Evolutionary conservation across 2,888 invertebrate genomes (phyloP), one percentile per base, ranked within the genome.

Genomic region (Lypha dubia): DNA sequence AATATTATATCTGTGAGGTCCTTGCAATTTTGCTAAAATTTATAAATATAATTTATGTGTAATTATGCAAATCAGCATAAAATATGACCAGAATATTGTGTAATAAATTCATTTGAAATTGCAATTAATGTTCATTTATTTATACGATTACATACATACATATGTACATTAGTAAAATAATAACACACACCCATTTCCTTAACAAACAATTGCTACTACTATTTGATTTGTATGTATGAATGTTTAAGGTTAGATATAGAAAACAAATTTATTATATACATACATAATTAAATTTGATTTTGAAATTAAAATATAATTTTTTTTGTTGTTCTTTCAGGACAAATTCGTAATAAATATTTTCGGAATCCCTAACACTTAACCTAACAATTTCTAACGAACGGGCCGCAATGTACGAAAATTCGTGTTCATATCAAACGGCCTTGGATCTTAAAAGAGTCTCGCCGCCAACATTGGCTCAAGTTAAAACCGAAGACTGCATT

Each of bases 341-440:
- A 53, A 53, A 24, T 15, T 3, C 5, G 11, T 51, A 3, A 6
- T n/a, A n/a, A n/a, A n/a, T n/a, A n/a, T n/a, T n/a, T n/a, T 13
- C 7, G 7, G 7, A 46, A 6, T 11, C 1, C n/a, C 9, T 49
- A 8, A 49, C 9, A 9, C 1, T 49, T 49, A 38, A 3, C 11
- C 15, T 0, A 11, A 51, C 28, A 46, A 44, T 11, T 24, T 6
- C n/a, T 15, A 35, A n/a, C n/a, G 4, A 58, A 28, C 2, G 11
- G 11, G 15, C n/a, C 58, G 73, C 65, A 38, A 97, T 97, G 97
- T 97, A 97, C 95, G 97, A 97, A 94, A 97, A 97, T 93, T 97
- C 97, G 91, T 97, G 97, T 94, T 97, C 97, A 92, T 97, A 97
- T 93, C 96, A 97, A 91, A 95, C 96, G 92, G 96, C 96, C 90